Base-by-base conservation (phyloP, 2,888 invertebrate species). In the Polydrusus pterygomalis region DNA sequence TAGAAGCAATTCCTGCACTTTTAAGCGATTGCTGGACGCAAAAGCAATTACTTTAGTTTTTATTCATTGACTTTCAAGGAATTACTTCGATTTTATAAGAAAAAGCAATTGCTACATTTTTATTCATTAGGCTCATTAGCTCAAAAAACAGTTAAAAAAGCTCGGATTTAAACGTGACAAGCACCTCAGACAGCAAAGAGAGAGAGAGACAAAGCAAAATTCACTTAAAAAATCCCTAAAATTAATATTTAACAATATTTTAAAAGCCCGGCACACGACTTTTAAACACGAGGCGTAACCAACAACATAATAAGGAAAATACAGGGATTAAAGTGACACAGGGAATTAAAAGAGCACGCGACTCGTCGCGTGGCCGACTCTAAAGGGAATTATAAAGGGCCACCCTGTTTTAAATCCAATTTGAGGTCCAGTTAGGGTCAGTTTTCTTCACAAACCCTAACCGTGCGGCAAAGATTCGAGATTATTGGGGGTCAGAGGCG, bases 341-440 rank as follows among this genome's bases (percentile, higher is more conserved):
- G 74, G 68, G 77, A 75, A 77, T 77, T 77, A 77, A 77, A 73
- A 78, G 76, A 74, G 62, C 75, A 76, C 75, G 76, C 69, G 73
- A 25, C 20, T 10, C 60, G 78, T 73, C 78, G 78, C 78, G 78
- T 78, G 78, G 45, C 78, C 17, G 30, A 43, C n/a, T 34, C 71
- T 64, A 56, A 43, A 70, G 76, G 70, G 78, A 73, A 73, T 75
- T 76, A 75, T 73, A 68, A 76, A 78, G 70, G 78, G 58, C 73
- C 73, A 67, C 70, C 76, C 76, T 70, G 64, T 76, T 78, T 78
- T 75, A 78, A 78, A 78, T 78, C 78, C 74, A 75, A 78, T 78
- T 78, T 78, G 75, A 78, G 78, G 75, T 75, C 78, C 73, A 49
- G 75, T 54, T 70, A 62, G 78, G 78, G 78, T 76, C 78, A 76